Percentiles rank a stretch among this genome's conserved stretches.
Conservation (phyloP, 2,888 invertebrate species). For the Drosophila falleni region DNA sequence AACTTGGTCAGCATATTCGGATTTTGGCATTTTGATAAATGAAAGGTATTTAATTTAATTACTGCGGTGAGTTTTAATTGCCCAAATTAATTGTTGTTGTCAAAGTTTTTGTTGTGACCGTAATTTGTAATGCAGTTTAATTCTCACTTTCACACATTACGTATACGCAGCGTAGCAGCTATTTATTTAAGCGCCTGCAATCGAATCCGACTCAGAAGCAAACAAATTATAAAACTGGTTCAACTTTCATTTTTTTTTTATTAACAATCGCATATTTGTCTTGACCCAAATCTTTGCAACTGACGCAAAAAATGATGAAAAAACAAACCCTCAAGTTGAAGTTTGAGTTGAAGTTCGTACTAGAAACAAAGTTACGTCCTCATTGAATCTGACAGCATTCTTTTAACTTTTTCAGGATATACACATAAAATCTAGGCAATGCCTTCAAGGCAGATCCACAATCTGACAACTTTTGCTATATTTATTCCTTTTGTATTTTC, state of each 20-base stretch:
- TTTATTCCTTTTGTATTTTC: not conserved
- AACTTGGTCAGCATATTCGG: not conserved
- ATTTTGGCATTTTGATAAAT: not conserved
- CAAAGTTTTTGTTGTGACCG: not conserved
- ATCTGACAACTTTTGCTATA: not conserved
- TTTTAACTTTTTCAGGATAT: slow-evolving; percentile 6
- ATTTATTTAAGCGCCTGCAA: slow-evolving; percentile 3
- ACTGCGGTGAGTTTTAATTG: not conserved
- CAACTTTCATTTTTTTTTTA: slow-evolving; percentile 9
- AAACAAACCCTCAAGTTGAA: slow-evolving; percentile 1
- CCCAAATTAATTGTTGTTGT: not conserved
- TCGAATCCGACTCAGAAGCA: not conserved
- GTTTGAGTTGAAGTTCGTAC: slow-evolving; percentile 9
- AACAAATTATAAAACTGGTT: slow-evolving; percentile 20
- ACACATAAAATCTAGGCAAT: not conserved
- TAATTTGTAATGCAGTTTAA: not conserved
- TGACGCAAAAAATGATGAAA: not conserved
- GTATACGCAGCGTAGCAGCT: slow-evolving; percentile 17
- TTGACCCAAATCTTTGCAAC: slow-evolving; percentile 16
- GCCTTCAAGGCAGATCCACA: not conserved
- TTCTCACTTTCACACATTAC: slow-evolving; percentile 10
- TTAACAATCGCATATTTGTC: slow-evolving; percentile 5
- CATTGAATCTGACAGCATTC: slow-evolving; percentile 10
- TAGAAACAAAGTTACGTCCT: slow-evolving; percentile 19
- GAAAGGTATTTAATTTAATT: not conserved